Percentiles rank a stretch among this genome's conserved stretches.
Conservation (phyloP, 2,888 invertebrate genomes). For the Leptopterna dolabrata region DNA sequence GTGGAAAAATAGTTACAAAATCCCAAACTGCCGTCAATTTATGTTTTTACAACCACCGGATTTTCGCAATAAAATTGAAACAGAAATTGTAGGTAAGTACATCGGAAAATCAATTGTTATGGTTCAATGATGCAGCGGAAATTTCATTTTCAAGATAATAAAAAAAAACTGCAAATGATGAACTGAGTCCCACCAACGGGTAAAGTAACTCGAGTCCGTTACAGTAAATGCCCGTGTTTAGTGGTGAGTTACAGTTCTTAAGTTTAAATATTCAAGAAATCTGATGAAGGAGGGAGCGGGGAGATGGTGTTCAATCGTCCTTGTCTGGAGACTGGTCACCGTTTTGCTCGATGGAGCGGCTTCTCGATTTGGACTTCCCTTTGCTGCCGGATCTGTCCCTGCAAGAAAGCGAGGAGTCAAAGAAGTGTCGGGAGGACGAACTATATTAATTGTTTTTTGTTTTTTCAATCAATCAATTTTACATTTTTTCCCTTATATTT, state of each 20-base stretch:
- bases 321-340: conserved; percentile 67
- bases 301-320: conserved; percentile 59
- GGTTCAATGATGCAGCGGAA: not conserved
- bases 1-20: not conserved
- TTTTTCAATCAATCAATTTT: too few species aligned
- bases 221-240: not conserved
- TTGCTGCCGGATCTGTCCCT: conserved; percentile 80
- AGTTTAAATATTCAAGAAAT: not conserved
- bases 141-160: not conserved
- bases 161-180: not conserved
- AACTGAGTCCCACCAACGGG: not conserved
- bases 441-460: too few species aligned
- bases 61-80: not conserved
- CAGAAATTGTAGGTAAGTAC: too few species aligned
- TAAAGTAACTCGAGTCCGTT: not conserved
- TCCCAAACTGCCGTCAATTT: too few species aligned
- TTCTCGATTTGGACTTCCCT: conserved; percentile 72
- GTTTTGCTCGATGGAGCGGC: conserved; percentile 70
- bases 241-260: not conserved
- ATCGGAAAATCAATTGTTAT: not conserved
- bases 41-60: not conserved
- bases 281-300: not conserved
- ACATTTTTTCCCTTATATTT: too few species aligned
- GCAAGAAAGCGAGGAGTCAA: conserved; percentile 66
- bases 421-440: not conserved